A percentile compares a stretch with the other conserved stretches of the same genome.
Evolutionary conservation across 2,797 vertebrate genomes (phyloP).

Genomic region (Falco rusticolus): DNA sequence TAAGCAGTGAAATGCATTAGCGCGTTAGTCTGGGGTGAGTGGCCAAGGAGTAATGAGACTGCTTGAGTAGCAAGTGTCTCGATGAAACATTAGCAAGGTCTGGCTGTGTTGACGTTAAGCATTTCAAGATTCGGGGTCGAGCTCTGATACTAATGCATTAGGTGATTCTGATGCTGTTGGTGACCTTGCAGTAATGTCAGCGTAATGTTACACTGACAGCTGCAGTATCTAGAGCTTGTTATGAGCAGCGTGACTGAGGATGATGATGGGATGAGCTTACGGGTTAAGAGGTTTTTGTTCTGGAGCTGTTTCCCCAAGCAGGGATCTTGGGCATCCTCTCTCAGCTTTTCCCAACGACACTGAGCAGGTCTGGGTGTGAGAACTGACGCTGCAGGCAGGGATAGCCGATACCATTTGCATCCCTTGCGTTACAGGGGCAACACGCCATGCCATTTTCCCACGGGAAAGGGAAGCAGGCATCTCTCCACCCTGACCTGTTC

Average conservation of each 20-base stretch:
- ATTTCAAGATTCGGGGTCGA: neutral
- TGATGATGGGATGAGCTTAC: neutral
- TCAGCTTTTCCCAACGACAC: neutral
- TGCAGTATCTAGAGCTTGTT: neutral
- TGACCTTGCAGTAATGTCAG: neutral
- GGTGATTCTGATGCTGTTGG: accelerated
- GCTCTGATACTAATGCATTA: neutral
- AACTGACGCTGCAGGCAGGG: neutral
- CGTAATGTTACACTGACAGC: accelerated
- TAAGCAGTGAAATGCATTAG: accelerated
- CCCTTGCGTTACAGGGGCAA: accelerated
- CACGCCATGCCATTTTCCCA: neutral
- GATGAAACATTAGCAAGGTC: neutral
- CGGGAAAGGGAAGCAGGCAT: neutral
- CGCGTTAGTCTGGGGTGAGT: neutral
- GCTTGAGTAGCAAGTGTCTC: neutral
- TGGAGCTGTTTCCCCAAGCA: neutral
- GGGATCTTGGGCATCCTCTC: neutral
- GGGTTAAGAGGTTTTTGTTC: neutral
- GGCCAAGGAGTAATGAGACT: neutral
- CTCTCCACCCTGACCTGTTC: neutral
- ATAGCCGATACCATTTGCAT: accelerated
- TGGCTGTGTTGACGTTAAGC: neutral
- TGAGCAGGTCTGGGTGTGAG: neutral
- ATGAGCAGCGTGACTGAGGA: neutral